Base-by-base conservation (phyloP, 2,797 vertebrate genomes). In the Ctenochaetus hawaiiensis region DNA sequence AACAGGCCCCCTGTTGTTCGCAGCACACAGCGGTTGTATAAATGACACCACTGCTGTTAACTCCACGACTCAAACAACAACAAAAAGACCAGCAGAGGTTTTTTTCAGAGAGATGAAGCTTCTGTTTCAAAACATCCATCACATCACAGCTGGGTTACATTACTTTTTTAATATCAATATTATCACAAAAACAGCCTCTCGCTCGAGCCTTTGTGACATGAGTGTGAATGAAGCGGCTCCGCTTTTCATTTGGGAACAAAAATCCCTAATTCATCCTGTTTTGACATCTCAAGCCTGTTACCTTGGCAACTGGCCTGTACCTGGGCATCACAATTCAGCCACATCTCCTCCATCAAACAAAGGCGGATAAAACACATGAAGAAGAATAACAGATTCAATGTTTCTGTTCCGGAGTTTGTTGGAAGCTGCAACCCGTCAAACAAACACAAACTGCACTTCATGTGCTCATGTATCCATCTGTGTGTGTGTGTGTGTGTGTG, bases 261-360 rank as follows among this genome's bases (percentile, higher is more conserved):
- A 72, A n/a, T 59, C 66, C 16, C 9, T 17, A 72, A 78, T 81
- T 71, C 8, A 16, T 81, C 80, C 77, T 54, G 54, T 75, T 80
- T 56, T 70, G 66, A 70, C 57, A 75, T 58, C 58, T 53, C 8
- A 0, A 44, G 71, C 78, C 45, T 67, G 90, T 91, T 90, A 80
- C 89, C 83, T 1, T 86, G 88, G 90, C 66, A 93, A 91, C 91
- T 14, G n/a, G 13, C 16, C 75, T 22, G 60, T 62, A 71, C 81
- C 62, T 52, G 49, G 53, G 56, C 62, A 68, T 65, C 66, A 13
- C 53, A 47, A 44, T 64, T 65, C 67, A 72, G 34, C 72, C 41
- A 2, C 5, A 54, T 34, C 47, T 61, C 54, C 13, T 67, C 78
- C 11, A 22, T 67, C 56, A 76, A 48, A 78, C 49, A 18, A 67